A percentile compares a stretch with the other conserved stretches of the same genome.
Conservation (phyloP, 2,113 vertebrate genomes). For the Tricholaema leucomelas region DNA sequence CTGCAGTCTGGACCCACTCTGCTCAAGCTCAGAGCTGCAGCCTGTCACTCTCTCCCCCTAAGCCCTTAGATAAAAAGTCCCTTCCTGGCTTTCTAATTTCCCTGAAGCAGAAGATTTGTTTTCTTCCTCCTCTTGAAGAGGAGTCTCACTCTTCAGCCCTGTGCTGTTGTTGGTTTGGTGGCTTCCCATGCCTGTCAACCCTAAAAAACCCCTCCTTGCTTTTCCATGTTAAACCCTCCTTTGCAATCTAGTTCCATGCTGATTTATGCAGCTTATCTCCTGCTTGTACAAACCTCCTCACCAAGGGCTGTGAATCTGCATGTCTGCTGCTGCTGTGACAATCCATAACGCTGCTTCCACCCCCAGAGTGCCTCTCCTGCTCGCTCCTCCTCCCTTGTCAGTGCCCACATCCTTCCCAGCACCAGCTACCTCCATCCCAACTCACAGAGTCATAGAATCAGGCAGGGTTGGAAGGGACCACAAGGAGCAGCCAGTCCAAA, state of each 20-base stretch:
- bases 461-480: too few relatives aligned
- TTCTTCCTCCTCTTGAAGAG: neutral
- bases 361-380: neutral
- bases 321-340: conserved; percentile 2
- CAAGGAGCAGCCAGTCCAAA: too few relatives aligned
- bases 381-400: neutral
- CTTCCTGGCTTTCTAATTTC: too few relatives aligned
- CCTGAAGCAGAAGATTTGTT: neutral
- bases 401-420: neutral
- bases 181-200: conserved; percentile 6
- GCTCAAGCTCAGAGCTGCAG: too few relatives aligned
- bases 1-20: too few relatives aligned
- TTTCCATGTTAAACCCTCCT: neutral
- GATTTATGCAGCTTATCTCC: conserved; percentile 48
- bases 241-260: neutral
- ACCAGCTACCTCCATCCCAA: neutral
- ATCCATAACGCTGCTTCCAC: conserved; percentile 3
- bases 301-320: neutral
- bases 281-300: conserved; percentile 25
- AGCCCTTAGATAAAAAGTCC: too few relatives aligned
- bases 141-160: neutral
- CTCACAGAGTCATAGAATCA: too few relatives aligned
- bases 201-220: conserved; percentile 36
- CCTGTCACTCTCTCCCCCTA: too few relatives aligned
- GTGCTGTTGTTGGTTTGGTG: neutral